Evolutionary conservation across 92 coral and sea anemone species (phyloP).

Genomic region (Paramuricea clavata): DNA sequence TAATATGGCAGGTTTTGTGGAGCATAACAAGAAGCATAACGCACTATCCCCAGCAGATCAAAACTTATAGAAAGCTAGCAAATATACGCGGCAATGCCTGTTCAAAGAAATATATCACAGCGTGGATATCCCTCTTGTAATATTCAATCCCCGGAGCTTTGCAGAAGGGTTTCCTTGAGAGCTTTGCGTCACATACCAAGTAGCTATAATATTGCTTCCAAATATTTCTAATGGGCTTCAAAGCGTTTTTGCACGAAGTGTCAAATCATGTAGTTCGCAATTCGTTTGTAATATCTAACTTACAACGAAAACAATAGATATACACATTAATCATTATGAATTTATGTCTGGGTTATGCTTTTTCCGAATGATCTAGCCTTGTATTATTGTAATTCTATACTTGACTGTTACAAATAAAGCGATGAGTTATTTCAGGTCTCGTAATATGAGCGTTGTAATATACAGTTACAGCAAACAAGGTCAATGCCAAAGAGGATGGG

Average conservation of each 20-base stretch:
- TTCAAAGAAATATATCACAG: not conserved
- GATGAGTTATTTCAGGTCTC: not conserved
- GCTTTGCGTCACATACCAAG: slow-evolving; percentile 23
- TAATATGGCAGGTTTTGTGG: not conserved
- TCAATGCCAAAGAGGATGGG: not conserved
- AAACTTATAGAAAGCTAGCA: not conserved
- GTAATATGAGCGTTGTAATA: slow-evolving; percentile 24
- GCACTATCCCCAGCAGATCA: slow-evolving; percentile 9
- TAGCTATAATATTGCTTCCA: slow-evolving; percentile 9
- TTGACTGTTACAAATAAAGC: not conserved
- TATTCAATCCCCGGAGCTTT: not conserved
- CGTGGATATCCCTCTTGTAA: not conserved
- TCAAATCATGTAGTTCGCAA: not conserved
- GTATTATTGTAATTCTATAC: not conserved
- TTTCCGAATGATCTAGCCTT: not conserved
- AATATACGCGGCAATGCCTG: not conserved
- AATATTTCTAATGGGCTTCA: slow-evolving; percentile 9
- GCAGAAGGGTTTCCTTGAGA: not conserved
- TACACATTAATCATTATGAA: not conserved
- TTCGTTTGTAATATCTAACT: not conserved
- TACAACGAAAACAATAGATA: not conserved
- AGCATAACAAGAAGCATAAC: not conserved
- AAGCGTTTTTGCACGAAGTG: slow-evolving; percentile 1
- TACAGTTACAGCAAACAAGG: slow-evolving; percentile 38
- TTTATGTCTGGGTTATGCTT: not conserved